Base-by-base conservation (phyloP, 1,140 invertebrate species). In the Calliphora vicina region DNA sequence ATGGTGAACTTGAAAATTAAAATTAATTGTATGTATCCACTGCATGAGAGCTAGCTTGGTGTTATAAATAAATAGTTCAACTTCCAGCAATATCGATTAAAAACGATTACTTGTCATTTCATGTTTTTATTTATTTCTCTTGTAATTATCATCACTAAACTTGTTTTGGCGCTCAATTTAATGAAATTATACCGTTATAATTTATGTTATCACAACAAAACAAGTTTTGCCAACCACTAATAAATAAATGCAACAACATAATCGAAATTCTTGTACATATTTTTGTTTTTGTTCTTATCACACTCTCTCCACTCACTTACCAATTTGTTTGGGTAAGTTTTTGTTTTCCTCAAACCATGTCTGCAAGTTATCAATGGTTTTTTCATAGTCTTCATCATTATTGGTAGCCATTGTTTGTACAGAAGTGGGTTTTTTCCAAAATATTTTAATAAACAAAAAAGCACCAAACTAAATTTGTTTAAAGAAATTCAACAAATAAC, bases 281-380 rank as follows among this genome's bases (percentile, higher is more conserved):
- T 2, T 8, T n/a, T 74, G 15, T n/a, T n/a, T n/a, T n/a, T n/a
- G 17, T 74, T 35, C 15, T 35, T 35, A 74, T 35, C 29, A 15
- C 27, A n/a, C 17, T 35, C 27, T 74, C 15, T n/a, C 35, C 13
- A 35, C 27, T 23, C 23, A 71, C 85, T 88, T 84, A 89, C 88
- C 88, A 84, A 89, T 90, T 83, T 88, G 85, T 82, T 88, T 84
- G 25, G 88, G 88, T 20, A 89, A 67, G 67, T 88, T 89, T 78
- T 87, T 88, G 85, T 88, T 88, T 27, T 83, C 74, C 42, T 76
- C 57, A 80, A 89, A 89, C 88, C 88, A 89, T 20, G 84, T 84
- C 25, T 81, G 27, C 20, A 89, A 85, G 73, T 88, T 85, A 85
- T 85, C 84, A 35, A 89, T 84, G 23, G 57, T 74, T n/a, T 42